phyloP scores from a whole-genome alignment of 2,888 invertebrate species.

The Trissolcus brochymenae region DNA sequence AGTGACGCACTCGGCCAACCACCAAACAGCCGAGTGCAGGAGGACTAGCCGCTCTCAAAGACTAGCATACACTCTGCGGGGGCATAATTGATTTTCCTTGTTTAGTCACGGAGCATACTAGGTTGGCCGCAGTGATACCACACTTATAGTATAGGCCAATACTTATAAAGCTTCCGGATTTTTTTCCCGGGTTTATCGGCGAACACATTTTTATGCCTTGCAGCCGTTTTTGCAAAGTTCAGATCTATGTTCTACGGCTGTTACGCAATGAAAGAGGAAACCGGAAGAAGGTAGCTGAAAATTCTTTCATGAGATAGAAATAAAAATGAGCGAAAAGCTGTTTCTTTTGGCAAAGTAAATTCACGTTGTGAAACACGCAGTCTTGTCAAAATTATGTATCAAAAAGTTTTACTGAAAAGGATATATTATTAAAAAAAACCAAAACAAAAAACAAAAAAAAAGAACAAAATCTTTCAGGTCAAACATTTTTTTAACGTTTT shows the following conservation, averaged over 20 bases:
- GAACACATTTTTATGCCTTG: conserved; percentile 23
- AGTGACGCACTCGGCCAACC: conserved; percentile 25
- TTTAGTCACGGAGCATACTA: conserved; percentile 41
- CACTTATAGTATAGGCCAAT: neutral
- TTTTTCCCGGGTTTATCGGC: conserved; percentile 34
- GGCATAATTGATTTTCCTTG: conserved; percentile 56
- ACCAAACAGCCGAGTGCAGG: conserved; percentile 9
- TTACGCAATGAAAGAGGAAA: conserved; percentile 18
- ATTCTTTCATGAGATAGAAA: conserved; percentile 6
- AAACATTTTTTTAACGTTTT: neutral
- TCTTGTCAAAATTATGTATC: neutral
- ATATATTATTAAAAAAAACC: too few species aligned
- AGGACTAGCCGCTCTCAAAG: conserved; percentile 7
- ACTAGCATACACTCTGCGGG: conserved; percentile 38
- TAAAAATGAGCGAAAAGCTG: neutral
- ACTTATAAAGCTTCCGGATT: conserved; percentile 41
- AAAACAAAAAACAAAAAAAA: too few species aligned
- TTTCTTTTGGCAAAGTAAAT: neutral
- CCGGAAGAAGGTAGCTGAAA: conserved; percentile 26
- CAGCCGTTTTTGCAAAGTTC: conserved; percentile 36
- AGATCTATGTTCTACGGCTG: conserved; percentile 25
- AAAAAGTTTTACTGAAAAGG: too few species aligned
- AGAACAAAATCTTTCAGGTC: too few species aligned
- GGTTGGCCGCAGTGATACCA: conserved; percentile 20
- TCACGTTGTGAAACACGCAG: neutral